Evolutionary conservation across 92 coral and sea anemone species (phyloP), one percentile per base, ranked within the genome.

Genomic region (Diadumene lineata): DNA sequence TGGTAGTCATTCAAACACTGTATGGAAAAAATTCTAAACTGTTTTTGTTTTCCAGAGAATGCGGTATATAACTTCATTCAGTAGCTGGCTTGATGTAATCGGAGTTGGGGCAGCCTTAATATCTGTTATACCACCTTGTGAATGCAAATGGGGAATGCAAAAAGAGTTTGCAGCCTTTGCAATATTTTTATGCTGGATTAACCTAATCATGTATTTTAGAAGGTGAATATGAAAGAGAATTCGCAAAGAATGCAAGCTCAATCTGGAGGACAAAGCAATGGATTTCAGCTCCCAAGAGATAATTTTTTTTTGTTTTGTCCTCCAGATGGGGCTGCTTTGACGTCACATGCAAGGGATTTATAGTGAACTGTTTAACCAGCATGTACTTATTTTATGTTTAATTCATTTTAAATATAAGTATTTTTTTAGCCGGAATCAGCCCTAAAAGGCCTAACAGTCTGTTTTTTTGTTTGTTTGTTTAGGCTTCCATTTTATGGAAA

Each of bases 401-500:
- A n/a, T n/a, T n/a, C n/a, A n/a, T n/a, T n/a, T n/a, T n/a, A n/a
- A n/a, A n/a, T n/a, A n/a, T n/a, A n/a, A n/a, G n/a, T n/a, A n/a
- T n/a, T n/a, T n/a, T n/a, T n/a, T n/a, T n/a, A n/a, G n/a, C n/a
- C n/a, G n/a, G n/a, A n/a, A n/a, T n/a, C n/a, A n/a, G n/a, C n/a
- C n/a, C n/a, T n/a, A n/a, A n/a, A n/a, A n/a, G n/a, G n/a, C n/a
- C n/a, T n/a, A n/a, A n/a, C n/a, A n/a, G n/a, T n/a, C n/a, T n/a
- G n/a, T n/a, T n/a, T n/a, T n/a, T n/a, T 28, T 61, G 17, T 44
- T 1, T 53, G 18, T 63, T 43, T 34, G 11, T 27, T 31, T 69
- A 81, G 85, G 71, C 69, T 81, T 55, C 69, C 85, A 1, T 72
- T 66, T 51, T 87, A 87, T 72, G 92, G 92, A 13, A 81, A 78